Evolutionary conservation across 2,797 vertebrate species (phyloP).

Genomic region (Mionectes olivaceus): DNA sequence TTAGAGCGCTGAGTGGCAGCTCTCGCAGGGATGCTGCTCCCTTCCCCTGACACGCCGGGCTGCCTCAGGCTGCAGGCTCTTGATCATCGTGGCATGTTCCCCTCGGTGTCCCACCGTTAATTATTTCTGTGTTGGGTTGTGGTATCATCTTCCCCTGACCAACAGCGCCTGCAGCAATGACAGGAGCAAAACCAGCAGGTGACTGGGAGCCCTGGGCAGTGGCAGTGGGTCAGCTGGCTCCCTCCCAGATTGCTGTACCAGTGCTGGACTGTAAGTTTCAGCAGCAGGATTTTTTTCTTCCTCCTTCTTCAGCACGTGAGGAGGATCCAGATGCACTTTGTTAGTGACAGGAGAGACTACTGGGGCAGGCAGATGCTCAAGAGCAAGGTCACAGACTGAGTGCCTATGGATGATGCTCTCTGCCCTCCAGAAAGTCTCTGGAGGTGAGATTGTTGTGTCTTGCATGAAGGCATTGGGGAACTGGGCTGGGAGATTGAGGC

Average conservation of each 20-base stretch:
- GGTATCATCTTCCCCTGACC: slow-evolving; percentile 15
- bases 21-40: neutral
- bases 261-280: accelerated
- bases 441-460: neutral
- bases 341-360: neutral
- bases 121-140: slow-evolving; percentile 22
- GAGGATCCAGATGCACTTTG: neutral
- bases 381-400: neutral
- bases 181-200: neutral
- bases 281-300: neutral
- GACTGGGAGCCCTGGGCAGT: neutral
- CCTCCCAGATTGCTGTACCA: neutral
- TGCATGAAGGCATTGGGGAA: neutral
- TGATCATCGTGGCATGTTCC: neutral
- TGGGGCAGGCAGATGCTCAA: neutral
- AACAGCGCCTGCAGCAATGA: neutral
- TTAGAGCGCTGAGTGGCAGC: neutral
- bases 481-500: neutral
- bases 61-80: slow-evolving; percentile 33
- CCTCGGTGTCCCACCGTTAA: neutral
- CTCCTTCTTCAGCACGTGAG: neutral
- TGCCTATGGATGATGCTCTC: neutral
- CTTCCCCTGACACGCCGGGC: neutral
- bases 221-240: neutral
- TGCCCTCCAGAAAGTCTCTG: neutral